phyloP scores from a whole-genome alignment of 2,113 vertebrate genomes.

The Neogale vison region DNA sequence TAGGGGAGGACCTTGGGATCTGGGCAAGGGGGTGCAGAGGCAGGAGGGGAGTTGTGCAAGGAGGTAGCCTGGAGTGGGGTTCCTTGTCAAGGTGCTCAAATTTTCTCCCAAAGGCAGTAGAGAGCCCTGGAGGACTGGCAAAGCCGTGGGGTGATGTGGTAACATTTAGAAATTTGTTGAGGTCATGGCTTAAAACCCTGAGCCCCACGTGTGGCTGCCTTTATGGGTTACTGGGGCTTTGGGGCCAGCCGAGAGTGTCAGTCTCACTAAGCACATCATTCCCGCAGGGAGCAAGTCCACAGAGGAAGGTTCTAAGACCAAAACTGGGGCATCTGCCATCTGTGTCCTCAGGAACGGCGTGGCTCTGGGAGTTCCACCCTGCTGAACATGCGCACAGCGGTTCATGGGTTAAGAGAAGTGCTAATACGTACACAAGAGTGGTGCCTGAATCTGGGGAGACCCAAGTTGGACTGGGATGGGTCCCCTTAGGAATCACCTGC shows the following conservation, averaged over 20 bases:
- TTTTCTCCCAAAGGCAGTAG: neutral
- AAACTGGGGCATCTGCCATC: neutral
- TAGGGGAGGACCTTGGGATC: neutral
- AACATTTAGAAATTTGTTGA: neutral
- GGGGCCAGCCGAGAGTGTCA: neutral
- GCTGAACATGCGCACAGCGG: neutral
- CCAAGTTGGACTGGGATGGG: neutral
- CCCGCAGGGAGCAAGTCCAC: neutral
- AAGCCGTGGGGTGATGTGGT: neutral
- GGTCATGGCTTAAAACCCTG: neutral
- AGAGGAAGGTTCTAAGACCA: neutral
- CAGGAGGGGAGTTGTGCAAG: neutral
- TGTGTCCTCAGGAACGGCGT: accelerated
- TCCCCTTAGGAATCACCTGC: neutral
- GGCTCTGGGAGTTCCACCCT: neutral
- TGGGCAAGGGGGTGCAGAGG: neutral
- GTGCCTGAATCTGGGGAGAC: neutral
- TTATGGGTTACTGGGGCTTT: neutral
- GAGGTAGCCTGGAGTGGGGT: neutral
- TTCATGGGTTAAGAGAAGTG: neutral
- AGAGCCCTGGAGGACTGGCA: neutral
- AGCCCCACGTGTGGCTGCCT: neutral
- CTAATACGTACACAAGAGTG: neutral
- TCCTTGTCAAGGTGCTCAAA: neutral
- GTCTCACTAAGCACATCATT: neutral